Percentiles rank a stretch among this genome's conserved stretches.
Conservation (phyloP, 2,113 vertebrate species). For the Diadophis punctatus region DNA sequence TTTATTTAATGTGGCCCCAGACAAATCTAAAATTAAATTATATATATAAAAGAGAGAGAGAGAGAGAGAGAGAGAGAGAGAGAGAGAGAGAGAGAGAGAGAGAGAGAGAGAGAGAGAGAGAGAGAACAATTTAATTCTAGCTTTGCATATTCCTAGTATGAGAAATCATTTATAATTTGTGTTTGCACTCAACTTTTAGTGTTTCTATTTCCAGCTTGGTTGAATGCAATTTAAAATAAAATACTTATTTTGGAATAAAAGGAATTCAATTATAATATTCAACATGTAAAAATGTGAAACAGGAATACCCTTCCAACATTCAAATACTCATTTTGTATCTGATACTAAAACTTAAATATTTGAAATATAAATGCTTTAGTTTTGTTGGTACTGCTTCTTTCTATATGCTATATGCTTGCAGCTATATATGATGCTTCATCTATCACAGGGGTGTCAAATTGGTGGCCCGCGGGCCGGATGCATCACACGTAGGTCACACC, state of each 20-base stretch:
- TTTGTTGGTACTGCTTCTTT: neutral
- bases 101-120: neutral
- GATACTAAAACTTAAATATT: neutral
- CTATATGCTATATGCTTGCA: too few species aligned
- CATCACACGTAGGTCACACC: too few species aligned
- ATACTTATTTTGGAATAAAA: neutral
- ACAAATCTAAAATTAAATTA: neutral
- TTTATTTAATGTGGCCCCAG: constrained; percentile 1
- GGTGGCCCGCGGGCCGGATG: too few species aligned
- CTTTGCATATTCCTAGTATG: neutral
- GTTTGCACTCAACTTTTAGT: neutral
- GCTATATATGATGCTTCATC: neutral
- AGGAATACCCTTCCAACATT: neutral
- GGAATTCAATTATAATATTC: neutral
- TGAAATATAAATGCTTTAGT: neutral
- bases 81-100: neutral
- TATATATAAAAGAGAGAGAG: neutral
- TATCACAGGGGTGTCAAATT: too few species aligned
- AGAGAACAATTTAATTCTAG: neutral
- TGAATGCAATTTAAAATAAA: neutral
- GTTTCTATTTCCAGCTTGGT: neutral
- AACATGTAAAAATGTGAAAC: neutral
- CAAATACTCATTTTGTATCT: neutral
- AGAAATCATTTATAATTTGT: neutral
- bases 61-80: neutral